Conservation (phyloP, 1,140 invertebrate genomes). For the Saccostrea echinata region DNA sequence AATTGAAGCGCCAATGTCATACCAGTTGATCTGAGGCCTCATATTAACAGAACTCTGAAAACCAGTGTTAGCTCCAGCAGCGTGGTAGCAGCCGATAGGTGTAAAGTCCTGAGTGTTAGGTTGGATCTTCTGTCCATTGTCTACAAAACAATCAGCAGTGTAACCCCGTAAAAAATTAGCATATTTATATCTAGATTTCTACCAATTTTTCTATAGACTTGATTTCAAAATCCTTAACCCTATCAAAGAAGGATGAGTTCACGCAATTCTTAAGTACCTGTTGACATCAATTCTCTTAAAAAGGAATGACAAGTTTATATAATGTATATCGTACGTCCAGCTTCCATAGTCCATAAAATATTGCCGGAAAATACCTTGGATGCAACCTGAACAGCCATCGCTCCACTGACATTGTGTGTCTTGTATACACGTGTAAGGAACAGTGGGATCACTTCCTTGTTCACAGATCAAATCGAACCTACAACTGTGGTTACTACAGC, state of each 20-base stretch:
- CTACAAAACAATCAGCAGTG: not conserved
- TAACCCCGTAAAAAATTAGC: too few relatives aligned
- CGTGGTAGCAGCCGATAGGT: not conserved
- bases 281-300: too few relatives aligned
- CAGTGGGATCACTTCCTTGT: not conserved
- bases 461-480: not conserved
- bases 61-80: not conserved
- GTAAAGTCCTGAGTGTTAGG: not conserved
- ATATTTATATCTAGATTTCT: too few relatives aligned
- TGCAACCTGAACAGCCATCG: not conserved
- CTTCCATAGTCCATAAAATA: not conserved
- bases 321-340: not conserved
- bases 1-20: not conserved
- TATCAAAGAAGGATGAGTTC: too few relatives aligned
- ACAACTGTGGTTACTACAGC: constrained; percentile 13
- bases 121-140: not conserved
- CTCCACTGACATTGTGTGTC: not conserved
- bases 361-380: not conserved
- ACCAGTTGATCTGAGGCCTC: not conserved
- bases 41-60: not conserved
- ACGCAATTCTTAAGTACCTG: too few relatives aligned
- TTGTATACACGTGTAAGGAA: not conserved
- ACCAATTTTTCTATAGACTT: too few relatives aligned
- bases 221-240: too few relatives aligned
- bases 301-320: too few relatives aligned